Base-by-base conservation (phyloP, 2,888 invertebrate genomes). In the Acanthosoma haemorrhoidale region DNA sequence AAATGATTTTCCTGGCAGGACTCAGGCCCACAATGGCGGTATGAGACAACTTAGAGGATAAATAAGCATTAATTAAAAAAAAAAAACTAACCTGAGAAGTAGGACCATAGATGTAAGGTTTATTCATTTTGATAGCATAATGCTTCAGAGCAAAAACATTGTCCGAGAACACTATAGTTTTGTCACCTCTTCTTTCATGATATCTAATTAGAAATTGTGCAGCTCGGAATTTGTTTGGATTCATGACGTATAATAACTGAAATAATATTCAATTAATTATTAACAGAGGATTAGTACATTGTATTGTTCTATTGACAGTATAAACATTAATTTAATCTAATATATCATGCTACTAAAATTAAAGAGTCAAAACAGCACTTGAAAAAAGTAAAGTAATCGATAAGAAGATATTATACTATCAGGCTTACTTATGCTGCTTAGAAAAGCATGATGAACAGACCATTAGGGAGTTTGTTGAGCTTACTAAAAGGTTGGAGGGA, bases 81-180 rank as follows among this genome's bases (percentile, higher is more conserved):
- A 6, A 60, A 25, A 2, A 43, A 69, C 72, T 75, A 74, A 82
- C 82, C 78, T 83, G 89, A 21, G 94, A 92, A 1, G 99, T 99
- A 1, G 98, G 97, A 2, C 99, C 99, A 82, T 96, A 99, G 79
- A 99, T 94, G 79, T 94, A 99, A 0, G 98, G 98, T 78, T 96
- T 97, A 81, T 94, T 93, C 91, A 99, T 91, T 80, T 92, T 93
- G 71, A 94, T 91, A 3, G 99, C 98, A 81, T 98, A 99, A 80
- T 95, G 95, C 76, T 96, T 93, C 39, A 99, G 81, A 0, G 98
- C 98, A 82, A 96, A 99, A 6, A 99, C 98, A 81, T 99, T 99
- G 80, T 99, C 99, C 0, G 97, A 97, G 82, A 99, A 99, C 1
- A 99, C 99, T 74, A 99, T 99, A 0, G 98, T 96, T 82, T 99